phyloP scores from a whole-genome alignment of 2,888 invertebrate species.

The Pristionchus japonicus region DNA sequence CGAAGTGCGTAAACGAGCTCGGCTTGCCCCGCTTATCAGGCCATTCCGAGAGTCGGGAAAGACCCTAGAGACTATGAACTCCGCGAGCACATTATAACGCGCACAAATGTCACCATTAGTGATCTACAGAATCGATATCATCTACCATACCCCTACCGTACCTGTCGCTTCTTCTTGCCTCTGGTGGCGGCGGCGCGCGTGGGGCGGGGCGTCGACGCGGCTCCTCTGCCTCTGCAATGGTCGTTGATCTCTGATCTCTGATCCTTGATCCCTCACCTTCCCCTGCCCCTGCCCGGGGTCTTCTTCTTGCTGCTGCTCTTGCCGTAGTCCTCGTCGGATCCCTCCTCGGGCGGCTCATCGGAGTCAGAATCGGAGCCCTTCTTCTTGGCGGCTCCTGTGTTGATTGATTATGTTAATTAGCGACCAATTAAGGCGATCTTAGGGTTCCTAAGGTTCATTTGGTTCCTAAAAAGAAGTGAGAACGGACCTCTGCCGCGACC shows the following conservation, averaged over 20 bases:
- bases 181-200: slow-evolving; percentile 52
- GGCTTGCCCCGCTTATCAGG: too few relatives aligned
- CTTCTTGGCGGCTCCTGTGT: slow-evolving; percentile 42
- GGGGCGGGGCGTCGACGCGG: slow-evolving; percentile 47
- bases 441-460: too few relatives aligned
- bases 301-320: slow-evolving; percentile 52
- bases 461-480: too few relatives aligned
- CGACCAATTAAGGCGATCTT: too few relatives aligned
- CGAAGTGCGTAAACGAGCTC: too few relatives aligned
- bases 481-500: too few relatives aligned
- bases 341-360: slow-evolving; percentile 52
- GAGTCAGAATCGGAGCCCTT: slow-evolving; percentile 11
- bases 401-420: too few relatives aligned
- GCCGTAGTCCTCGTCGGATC: slow-evolving; percentile 54
- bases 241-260: background rate
- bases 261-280: background rate
- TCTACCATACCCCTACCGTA: slow-evolving; percentile 16
- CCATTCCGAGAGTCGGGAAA: background rate
- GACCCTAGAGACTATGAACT: background rate
- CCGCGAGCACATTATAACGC: background rate
- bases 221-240: background rate
- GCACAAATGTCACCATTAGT: too few relatives aligned
- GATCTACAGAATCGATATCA: background rate
- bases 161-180: slow-evolving; percentile 57
- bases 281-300: slow-evolving; percentile 18